Evolutionary conservation across 2,113 vertebrate genomes (phyloP).

Genomic region (Paradoxurus hermaphroditus): DNA sequence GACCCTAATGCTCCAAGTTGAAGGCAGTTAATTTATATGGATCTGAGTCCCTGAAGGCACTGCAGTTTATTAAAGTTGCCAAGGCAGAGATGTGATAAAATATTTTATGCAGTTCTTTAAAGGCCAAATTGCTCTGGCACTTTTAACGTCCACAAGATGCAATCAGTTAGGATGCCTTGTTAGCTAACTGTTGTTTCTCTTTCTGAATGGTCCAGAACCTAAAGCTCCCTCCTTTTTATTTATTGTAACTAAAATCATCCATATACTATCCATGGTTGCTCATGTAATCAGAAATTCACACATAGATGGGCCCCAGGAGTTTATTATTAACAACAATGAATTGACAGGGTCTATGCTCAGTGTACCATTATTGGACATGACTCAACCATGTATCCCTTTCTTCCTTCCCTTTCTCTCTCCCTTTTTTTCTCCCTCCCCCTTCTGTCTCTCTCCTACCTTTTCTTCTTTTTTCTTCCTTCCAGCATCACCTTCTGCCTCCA

Average conservation of each 20-base stretch:
- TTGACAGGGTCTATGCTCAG: not conserved
- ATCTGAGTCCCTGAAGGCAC: slow-evolving; percentile 90
- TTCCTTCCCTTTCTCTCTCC: not conserved
- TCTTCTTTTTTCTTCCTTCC: not conserved
- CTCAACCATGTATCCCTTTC: not conserved
- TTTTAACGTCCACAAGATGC: slow-evolving; percentile 85
- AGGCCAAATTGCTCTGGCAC: slow-evolving; percentile 85
- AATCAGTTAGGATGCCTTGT: slow-evolving; percentile 91
- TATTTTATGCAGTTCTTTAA: slow-evolving; percentile 92
- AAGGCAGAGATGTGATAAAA: slow-evolving; percentile 90
- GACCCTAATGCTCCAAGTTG: slow-evolving; percentile 87
- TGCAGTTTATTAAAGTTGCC: slow-evolving; percentile 95
- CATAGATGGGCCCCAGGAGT: not conserved
- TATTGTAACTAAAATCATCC: not conserved
- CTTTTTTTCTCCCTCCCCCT: not conserved
- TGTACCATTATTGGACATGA: not conserved
- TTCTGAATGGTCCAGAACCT: not conserved
- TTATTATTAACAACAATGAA: slow-evolving; percentile 4
- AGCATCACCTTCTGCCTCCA: not conserved
- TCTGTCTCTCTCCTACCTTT: not conserved
- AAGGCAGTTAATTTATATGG: slow-evolving; percentile 93
- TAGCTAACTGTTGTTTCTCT: slow-evolving; percentile 77
- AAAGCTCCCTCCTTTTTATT: not conserved
- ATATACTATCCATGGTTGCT: not conserved
- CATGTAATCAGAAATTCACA: slow-evolving; percentile 31